These are phyloP conservation scores for Xyliphius kryptos DNA, from an alignment of 2,113 vertebrate species.

Conservation along the genomic window DNA sequence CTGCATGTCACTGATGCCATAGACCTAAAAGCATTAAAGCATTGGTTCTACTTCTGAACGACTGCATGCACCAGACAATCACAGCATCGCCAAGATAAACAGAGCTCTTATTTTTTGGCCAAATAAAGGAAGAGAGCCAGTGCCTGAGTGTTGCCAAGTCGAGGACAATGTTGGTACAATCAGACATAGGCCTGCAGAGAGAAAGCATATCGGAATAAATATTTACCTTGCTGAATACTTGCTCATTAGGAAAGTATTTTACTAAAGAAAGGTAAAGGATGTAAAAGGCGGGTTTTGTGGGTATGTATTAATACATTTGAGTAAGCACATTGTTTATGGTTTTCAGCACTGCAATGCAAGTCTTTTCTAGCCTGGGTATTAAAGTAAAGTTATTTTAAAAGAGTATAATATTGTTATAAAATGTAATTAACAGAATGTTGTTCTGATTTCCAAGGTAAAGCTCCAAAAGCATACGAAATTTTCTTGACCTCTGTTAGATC, in stretches of 20 bases:
- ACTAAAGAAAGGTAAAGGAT: neutral
- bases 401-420: too few relatives aligned
- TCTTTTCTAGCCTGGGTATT: too few relatives aligned
- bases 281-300: neutral
- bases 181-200: neutral
- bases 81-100: slow-evolving; percentile 40
- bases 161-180: slow-evolving; percentile 26
- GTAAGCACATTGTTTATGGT: too few relatives aligned
- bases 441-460: neutral
- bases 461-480: neutral
- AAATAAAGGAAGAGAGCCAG: slow-evolving; percentile 32
- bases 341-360: too few relatives aligned
- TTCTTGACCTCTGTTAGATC: slow-evolving; percentile 3
- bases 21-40: slow-evolving; percentile 19
- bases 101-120: slow-evolving; percentile 26
- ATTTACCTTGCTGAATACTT: slow-evolving; percentile 13
- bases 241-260: slow-evolving; percentile 15
- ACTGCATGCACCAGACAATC: slow-evolving; percentile 26
- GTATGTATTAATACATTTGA: too few relatives aligned
- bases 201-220: slow-evolving; percentile 13
- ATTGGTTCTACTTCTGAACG: slow-evolving; percentile 33
- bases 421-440: neutral
- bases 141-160: slow-evolving; percentile 23
- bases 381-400: too few relatives aligned
- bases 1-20: neutral